Evolutionary conservation across 64 coral and sea anemone species (phyloP), one percentile per base, ranked within the genome.

Genomic region (Montipora efflorescens): DNA sequence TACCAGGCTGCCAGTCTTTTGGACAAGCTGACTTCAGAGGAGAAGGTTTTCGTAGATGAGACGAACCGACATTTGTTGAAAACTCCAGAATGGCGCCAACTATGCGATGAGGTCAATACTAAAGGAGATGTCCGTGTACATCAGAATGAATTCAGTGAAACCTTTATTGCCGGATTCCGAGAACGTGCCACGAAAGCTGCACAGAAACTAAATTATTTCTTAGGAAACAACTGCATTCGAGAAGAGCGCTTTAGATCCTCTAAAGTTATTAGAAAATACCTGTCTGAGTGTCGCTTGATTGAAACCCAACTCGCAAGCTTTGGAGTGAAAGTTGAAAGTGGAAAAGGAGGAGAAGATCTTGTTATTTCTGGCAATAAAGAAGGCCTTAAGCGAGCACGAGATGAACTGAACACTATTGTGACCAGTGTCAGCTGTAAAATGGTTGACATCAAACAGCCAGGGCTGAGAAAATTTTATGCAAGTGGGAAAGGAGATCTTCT

Each of bases 31-130:
- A 84, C 47, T 6, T 71, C 69, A 59, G 79, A 94, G 51, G 79
- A 94, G 20, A 94, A 94, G 67, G 69, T 94, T 71, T 22, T 15
- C 66, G 73, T 90, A n/a, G 87, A 94, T 43, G 89, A 85, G 18
- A 82, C 77, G 10, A 85, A 58, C n/a, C 58, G 47, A 19, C n/a
- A 74, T 62, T 18, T 94, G 2, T 52, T 94, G 16, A 80, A 82
- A 84, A 78, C 79, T 3, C 5, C 79, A 13, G 79, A 45, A 78
- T 94, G 93, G 93, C 81, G 67, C 16, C 36, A 69, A 66, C 78
- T 90, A n/a, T 78, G 58, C 5, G 58, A 90, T 47, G 50, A 75
- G 18, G 44, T 90, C 53, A 81, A 88, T 8, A 74, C 67, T 58
- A 11, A 48, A 23, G 74, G 74, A 51, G 72, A 51, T 4, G 53